Base-by-base conservation (phyloP, 2,888 invertebrate genomes). In the Lepidonotus clava region DNA sequence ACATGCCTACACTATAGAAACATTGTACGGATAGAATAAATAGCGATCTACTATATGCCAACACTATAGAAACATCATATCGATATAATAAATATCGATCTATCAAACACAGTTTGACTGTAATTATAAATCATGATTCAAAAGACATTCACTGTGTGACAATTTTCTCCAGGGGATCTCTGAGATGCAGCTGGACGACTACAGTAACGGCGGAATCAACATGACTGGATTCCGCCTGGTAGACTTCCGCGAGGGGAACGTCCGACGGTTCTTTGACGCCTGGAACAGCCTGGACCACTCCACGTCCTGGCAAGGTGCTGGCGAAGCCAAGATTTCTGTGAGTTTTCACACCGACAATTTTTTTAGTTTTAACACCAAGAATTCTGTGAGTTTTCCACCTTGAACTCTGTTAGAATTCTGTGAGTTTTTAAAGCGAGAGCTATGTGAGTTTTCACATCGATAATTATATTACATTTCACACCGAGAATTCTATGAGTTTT, bases 261-360 rank as follows among this genome's bases (percentile, higher is more conserved):
- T 98, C 89, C 96, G 96, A 94, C 97, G 97, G 92, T 98, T 98
- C 95, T 96, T 98, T 93, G 97, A 97, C 92, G 96, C 96, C 91
- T 97, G 98, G 97, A 96, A 96, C 92, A 96, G 96, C 90, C 95
- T 97, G 92, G 97, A 98, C 95, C 96, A 46, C n/a, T 41, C 97
- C 18, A 94, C 94, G 80, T 96, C 96, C 86, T 96, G 96, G 88
- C 96, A 96, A 88, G 97, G 96, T 85, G 96, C 96, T 87, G 97
- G 97, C 91, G 96, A 96, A 91, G 97, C 97, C 94, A 97, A 97
- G 91, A 97, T 98, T 94, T 98, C 98, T 94, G 97, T 97, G 95
- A 96, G 96, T 91, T n/a, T n/a, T n/a, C n/a, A n/a, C n/a, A n/a
- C n/a, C n/a, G n/a, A n/a, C n/a, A n/a, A n/a, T n/a, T n/a, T n/a